phyloP scores from a whole-genome alignment of 2,113 vertebrate genomes.

The Collichthys lucidus region DNA sequence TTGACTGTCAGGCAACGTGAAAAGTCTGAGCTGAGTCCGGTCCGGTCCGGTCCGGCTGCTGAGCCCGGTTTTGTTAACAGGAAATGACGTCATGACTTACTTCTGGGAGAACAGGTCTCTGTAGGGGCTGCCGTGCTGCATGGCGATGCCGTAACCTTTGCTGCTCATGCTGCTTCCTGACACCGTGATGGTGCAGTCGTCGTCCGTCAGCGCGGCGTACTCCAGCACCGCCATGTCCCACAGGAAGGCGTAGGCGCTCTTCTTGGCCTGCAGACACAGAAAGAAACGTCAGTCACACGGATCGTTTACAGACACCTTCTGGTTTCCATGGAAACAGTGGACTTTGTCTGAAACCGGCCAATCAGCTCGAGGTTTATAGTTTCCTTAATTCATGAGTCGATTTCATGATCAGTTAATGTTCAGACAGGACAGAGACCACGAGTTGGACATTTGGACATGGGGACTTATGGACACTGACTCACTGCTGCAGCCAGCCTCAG shows the following conservation, averaged over 20 bases:
- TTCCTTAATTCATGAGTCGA: too few species aligned
- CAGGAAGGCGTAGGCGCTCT: slow-evolving; percentile 93
- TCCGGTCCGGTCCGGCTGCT: too few species aligned
- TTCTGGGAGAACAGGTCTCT: slow-evolving; percentile 98
- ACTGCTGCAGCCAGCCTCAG: too few species aligned
- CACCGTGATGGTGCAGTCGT: slow-evolving; percentile 95
- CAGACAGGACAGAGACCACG: background rate
- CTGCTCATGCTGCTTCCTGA: slow-evolving; percentile 94
- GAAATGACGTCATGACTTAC: slow-evolving; percentile 72
- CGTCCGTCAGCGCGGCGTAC: slow-evolving; percentile 94
- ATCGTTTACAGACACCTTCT: background rate
- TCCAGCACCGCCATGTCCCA: slow-evolving; percentile 98
- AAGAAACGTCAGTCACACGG: background rate
- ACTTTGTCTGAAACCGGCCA: background rate
- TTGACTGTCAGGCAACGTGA: too few species aligned
- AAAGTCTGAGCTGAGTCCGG: too few species aligned
- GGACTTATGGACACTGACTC: too few species aligned
- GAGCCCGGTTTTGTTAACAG: too few species aligned
- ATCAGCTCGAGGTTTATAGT: background rate
- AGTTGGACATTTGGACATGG: too few species aligned
- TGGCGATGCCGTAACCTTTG: slow-evolving; percentile 96
- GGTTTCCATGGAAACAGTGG: slow-evolving; percentile 31
- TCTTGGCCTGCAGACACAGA: slow-evolving; percentile 88
- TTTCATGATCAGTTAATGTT: too few species aligned
- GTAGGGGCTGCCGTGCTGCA: slow-evolving; percentile 99